These are phyloP conservation scores for Speoplatyrhinus poulsoni DNA, from an alignment of 2,113 vertebrate species.

Conservation along the genomic window DNA sequence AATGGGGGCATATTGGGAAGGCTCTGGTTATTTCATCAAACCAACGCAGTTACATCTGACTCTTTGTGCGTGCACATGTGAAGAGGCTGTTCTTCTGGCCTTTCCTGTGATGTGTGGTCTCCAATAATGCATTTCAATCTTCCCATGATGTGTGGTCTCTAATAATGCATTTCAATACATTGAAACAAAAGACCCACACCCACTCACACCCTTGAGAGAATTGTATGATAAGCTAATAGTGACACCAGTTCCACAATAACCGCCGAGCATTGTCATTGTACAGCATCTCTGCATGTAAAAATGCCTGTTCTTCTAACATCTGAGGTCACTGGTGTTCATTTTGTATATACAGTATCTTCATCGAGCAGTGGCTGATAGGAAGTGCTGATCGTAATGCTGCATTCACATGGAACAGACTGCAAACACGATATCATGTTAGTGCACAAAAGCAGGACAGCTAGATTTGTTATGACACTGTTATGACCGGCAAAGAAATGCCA, in stretches of 20 bases:
- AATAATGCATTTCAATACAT: constrained; percentile 16
- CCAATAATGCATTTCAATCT: constrained; percentile 16
- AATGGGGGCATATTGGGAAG: constrained; percentile 18
- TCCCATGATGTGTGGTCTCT: constrained; percentile 6
- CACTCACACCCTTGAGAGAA: constrained; percentile 4
- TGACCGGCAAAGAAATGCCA: too few relatives aligned
- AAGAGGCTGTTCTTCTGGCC: not conserved
- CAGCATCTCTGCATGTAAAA: not conserved
- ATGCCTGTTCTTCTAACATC: not conserved
- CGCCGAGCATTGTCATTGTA: constrained; percentile 4
- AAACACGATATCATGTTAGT: too few relatives aligned
- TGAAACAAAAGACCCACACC: constrained; percentile 5
- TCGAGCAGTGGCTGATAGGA: not conserved
- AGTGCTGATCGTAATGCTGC: too few relatives aligned
- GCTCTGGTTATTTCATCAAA: constrained; percentile 11
- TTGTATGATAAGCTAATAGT: constrained; percentile 22
- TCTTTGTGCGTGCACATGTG: not conserved
- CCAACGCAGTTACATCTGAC: constrained; percentile 4
- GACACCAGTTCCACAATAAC: constrained; percentile 25
- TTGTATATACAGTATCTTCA: not conserved
- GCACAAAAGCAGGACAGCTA: too few relatives aligned
- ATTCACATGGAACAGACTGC: too few relatives aligned
- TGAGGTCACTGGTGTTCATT: constrained; percentile 5
- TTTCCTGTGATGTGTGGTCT: constrained; percentile 11
- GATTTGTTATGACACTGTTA: too few relatives aligned